Evolutionary conservation across 2,888 invertebrate genomes (phyloP).

Genomic region (Heliothis peltigera): DNA sequence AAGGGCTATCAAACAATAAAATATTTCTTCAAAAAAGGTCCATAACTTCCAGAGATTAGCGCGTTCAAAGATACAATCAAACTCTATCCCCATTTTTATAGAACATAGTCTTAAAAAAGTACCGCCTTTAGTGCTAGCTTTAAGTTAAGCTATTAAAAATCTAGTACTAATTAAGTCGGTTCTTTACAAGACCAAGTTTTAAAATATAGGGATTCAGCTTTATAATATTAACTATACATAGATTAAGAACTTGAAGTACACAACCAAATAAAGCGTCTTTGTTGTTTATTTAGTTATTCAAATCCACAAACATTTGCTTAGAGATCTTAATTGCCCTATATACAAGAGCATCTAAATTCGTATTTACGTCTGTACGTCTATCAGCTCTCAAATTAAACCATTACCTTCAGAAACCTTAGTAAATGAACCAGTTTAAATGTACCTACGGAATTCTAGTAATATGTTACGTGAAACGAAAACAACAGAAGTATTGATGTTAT

Average conservation of each 20-base stretch:
- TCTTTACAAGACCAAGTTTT: too few species aligned
- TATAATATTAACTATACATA: too few species aligned
- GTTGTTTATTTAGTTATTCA: constrained; percentile 3
- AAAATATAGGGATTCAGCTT: too few species aligned
- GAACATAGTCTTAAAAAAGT: too few species aligned
- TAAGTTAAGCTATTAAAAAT: too few species aligned
- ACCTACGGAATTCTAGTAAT: not conserved
- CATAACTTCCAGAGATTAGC: too few species aligned
- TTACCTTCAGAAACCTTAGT: constrained; percentile 35
- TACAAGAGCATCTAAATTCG: not conserved
- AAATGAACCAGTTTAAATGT: constrained; percentile 7
- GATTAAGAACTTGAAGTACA: not conserved
- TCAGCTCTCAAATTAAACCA: constrained; percentile 45
- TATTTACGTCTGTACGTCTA: constrained; percentile 37
- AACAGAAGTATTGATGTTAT: not conserved
- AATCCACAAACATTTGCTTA: not conserved
- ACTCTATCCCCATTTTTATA: too few species aligned
- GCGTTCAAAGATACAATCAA: too few species aligned
- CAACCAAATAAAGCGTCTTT: not conserved
- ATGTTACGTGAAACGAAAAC: not conserved
- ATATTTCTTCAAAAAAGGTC: too few species aligned
- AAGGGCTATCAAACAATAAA: too few species aligned
- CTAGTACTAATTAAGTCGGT: too few species aligned
- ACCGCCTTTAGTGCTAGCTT: too few species aligned
- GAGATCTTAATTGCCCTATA: constrained; percentile 23